Evolutionary conservation across 2,888 invertebrate species (phyloP), one percentile per base, ranked within the genome.

Genomic region (Mythimna vitellina): DNA sequence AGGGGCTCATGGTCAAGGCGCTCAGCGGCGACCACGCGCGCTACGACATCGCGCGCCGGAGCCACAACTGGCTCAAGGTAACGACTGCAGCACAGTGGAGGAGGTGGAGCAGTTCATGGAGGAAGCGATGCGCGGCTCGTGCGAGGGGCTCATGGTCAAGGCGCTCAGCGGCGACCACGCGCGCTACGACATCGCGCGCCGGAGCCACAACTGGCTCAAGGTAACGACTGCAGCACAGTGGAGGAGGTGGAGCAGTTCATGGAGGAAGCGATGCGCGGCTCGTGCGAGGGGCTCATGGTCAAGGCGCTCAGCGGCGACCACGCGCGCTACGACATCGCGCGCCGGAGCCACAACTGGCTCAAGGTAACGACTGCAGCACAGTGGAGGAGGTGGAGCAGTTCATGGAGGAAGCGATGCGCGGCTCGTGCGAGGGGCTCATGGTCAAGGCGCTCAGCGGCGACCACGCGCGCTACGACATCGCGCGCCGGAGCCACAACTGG

Each of bases 231-330:
- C 9, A 97, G 96, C 65, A 97, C 97, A 70, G 97, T 98, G 91
- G 99, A 99, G 89, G 98, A 99, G 91, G 99, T 99, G 70, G 98
- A 99, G 93, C 98, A 97, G 86, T 99, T 99, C 94, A 96, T 99
- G 69, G 99, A 99, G 70, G 99, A 99, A 89, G 98, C 99, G 7
- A 97, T 99, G 69, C 78, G 89, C 96, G 99, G 98, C 68, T 99
- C 99, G 90, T 99, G 99, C 94, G 99, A 99, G 96, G 99, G 99
- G 1, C 96, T 99, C 71, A 99, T 99, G 99, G 99, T 99, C 10
- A 99, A 99, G 96, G 99, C 99, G 0, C 95, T 99, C 65, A 97
- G 98, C 85, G 97, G 97, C 46, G 92, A 93, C 6, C 98, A 98
- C 87, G 99, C 99, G 0, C 98, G 98, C 0, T 99, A 99, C 93